These are phyloP conservation scores for Oreonectes daqikongensis DNA, from an alignment of 2,797 vertebrate species.

Conservation along the genomic window DNA sequence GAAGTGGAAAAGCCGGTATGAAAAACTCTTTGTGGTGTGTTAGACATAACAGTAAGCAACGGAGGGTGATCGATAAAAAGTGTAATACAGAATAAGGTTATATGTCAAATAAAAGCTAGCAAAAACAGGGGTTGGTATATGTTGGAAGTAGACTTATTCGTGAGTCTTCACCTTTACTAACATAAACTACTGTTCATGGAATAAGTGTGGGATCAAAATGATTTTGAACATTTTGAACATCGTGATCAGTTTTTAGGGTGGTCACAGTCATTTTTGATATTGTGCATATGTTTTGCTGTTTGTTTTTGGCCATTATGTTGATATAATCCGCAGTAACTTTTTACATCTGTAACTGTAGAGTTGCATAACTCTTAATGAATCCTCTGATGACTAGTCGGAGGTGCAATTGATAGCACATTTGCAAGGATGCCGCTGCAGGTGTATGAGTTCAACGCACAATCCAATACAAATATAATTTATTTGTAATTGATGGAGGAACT, in stretches of 20 bases:
- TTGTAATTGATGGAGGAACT: not conserved
- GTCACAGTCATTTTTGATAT: too few relatives aligned
- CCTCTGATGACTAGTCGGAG: not conserved
- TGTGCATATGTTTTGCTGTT: too few relatives aligned
- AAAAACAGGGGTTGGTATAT: not conserved
- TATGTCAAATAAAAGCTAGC: not conserved
- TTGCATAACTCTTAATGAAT: not conserved
- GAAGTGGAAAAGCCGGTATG: not conserved
- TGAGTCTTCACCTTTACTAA: not conserved
- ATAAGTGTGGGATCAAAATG: too few relatives aligned
- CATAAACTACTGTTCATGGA: too few relatives aligned
- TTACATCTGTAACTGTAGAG: too few relatives aligned
- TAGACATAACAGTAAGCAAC: not conserved
- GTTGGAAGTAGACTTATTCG: not conserved
- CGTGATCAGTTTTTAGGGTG: too few relatives aligned
- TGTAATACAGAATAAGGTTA: not conserved
- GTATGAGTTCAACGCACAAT: not conserved
- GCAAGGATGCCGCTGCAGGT: not conserved
- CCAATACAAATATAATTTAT: not conserved
- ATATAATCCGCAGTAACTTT: too few relatives aligned
- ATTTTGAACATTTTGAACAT: too few relatives aligned
- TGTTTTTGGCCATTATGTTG: too few relatives aligned
- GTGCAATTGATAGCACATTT: not conserved
- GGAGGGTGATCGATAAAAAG: not conserved
- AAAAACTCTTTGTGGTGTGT: slow-evolving; percentile 3